Conservation (phyloP, 2,888 invertebrate species). For the Crocallis elinguaria region DNA sequence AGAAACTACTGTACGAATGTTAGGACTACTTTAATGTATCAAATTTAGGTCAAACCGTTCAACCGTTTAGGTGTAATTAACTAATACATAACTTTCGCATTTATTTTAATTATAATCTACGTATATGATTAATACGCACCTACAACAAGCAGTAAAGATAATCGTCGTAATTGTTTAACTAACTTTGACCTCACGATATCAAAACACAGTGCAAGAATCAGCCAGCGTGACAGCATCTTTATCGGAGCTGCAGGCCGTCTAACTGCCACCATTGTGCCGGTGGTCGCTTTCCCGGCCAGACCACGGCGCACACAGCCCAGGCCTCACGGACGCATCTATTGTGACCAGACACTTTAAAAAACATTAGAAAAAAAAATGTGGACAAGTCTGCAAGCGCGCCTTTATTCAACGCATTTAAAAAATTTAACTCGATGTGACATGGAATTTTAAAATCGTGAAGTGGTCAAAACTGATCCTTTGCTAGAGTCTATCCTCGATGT, state of each 20-base stretch:
- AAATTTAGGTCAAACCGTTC: too few species aligned
- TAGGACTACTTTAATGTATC: too few species aligned
- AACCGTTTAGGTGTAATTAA: too few species aligned
- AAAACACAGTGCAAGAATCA: constrained; percentile 1
- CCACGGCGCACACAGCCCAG: constrained; percentile 20
- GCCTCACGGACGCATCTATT: constrained; percentile 19
- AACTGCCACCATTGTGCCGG: constrained; percentile 15
- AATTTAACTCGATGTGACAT: not conserved
- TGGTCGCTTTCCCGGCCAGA: constrained; percentile 25
- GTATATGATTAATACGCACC: too few species aligned
- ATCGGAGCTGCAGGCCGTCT: constrained; percentile 8
- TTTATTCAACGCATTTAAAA: not conserved
- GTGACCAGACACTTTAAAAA: not conserved
- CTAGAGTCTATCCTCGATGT: too few species aligned
- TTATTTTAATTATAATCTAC: too few species aligned
- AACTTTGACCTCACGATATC: constrained; percentile 21
- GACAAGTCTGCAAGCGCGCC: not conserved
- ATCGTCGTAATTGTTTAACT: too few species aligned
- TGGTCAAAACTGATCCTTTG: not conserved
- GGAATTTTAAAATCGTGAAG: not conserved
- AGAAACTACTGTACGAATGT: too few species aligned
- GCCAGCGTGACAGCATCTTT: constrained; percentile 24
- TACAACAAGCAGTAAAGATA: too few species aligned
- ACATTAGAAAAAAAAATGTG: not conserved
- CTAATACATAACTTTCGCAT: too few species aligned